These are phyloP conservation scores for Hyla sarda DNA, from an alignment of 2,113 vertebrate genomes.

Conservation along the genomic window DNA sequence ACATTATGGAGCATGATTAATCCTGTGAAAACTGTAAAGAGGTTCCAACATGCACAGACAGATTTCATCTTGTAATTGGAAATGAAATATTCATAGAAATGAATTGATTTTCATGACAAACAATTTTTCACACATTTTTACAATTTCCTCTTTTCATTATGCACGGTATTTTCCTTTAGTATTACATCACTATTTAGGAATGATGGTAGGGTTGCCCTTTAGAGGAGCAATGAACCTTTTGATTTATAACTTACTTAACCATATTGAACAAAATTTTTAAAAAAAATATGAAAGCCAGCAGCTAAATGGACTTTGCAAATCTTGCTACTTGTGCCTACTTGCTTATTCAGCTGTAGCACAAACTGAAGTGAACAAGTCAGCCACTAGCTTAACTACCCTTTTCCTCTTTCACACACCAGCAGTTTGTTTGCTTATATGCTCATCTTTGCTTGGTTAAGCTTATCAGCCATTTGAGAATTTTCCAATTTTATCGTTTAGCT, in stretches of 20 bases:
- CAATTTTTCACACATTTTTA: slow-evolving; percentile 17
- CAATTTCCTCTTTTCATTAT: slow-evolving; percentile 5
- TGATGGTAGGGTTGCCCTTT: slow-evolving; percentile 9
- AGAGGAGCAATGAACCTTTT: slow-evolving; percentile 37
- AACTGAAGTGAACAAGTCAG: slow-evolving; percentile 54
- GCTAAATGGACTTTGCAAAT: slow-evolving; percentile 46
- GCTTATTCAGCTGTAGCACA: slow-evolving; percentile 57
- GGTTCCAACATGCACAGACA: slow-evolving; percentile 1
- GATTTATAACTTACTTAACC: slow-evolving; percentile 21
- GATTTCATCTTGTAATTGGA: slow-evolving; percentile 22
- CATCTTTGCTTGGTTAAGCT: slow-evolving; percentile 60
- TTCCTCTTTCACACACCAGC: slow-evolving; percentile 57
- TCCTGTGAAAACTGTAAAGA: background rate
- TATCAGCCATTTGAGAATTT: slow-evolving; percentile 60
- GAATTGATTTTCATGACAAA: slow-evolving; percentile 23
- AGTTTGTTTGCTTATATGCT: slow-evolving; percentile 60
- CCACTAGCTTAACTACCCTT: slow-evolving; percentile 55
- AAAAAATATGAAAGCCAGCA: slow-evolving; percentile 19
- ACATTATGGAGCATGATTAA: slow-evolving; percentile 10
- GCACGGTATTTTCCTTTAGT: background rate
- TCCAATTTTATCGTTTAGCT: slow-evolving; percentile 59
- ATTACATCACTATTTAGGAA: background rate
- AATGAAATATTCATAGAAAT: slow-evolving; percentile 22
- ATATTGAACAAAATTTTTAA: background rate
- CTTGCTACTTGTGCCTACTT: slow-evolving; percentile 31